Percentiles rank a stretch among this genome's conserved stretches.
phyloP scores from a whole-genome alignment of 2,113 vertebrate species.

The Thamnaconus septentrionalis region DNA sequence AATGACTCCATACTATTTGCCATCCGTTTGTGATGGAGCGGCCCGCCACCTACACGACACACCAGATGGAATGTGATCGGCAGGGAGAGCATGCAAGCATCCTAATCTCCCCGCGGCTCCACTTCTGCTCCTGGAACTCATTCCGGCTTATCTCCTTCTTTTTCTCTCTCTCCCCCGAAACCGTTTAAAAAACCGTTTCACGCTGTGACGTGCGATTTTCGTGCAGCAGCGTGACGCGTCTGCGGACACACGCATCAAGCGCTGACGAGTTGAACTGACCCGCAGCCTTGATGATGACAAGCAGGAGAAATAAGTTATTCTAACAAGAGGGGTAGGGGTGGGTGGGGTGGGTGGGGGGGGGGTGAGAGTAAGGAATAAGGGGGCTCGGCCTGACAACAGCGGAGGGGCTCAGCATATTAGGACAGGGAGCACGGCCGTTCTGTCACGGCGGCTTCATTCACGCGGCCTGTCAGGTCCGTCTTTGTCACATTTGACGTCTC shows the following conservation, averaged over 20 bases:
- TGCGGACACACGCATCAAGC: slow-evolving; percentile 35
- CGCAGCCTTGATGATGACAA: slow-evolving; percentile 26
- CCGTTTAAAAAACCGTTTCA: neutral
- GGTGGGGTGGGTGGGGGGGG: slow-evolving; percentile 22
- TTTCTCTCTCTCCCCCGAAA: no score
- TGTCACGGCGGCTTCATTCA: slow-evolving; percentile 70
- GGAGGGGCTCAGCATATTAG: slow-evolving; percentile 29
- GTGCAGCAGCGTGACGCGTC: slow-evolving; percentile 10
- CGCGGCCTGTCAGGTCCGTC: slow-evolving; percentile 72
- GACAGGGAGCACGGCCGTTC: slow-evolving; percentile 51
- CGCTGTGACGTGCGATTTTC: slow-evolving; percentile 1
- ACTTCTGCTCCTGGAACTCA: slow-evolving; percentile 22
- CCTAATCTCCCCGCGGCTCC: slow-evolving; percentile 14
- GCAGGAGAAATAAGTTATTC: slow-evolving; percentile 34
- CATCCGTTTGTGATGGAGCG: slow-evolving; percentile 12
- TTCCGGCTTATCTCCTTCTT: neutral
- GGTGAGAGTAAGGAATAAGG: slow-evolving; percentile 37
- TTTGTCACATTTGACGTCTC: slow-evolving; percentile 81
- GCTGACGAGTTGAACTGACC: slow-evolving; percentile 46
- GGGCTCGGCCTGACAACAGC: slow-evolving; percentile 43
- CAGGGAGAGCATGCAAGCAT: slow-evolving; percentile 37
- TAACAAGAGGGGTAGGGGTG: no score
- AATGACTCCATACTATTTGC: slow-evolving; percentile 7
- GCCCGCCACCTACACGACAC: slow-evolving; percentile 27
- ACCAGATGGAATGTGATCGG: slow-evolving; percentile 44